Percentiles rank a stretch among this genome's conserved stretches.
Evolutionary conservation across 2,888 invertebrate species (phyloP).

Genomic region (Bembecia ichneumoniformis): DNA sequence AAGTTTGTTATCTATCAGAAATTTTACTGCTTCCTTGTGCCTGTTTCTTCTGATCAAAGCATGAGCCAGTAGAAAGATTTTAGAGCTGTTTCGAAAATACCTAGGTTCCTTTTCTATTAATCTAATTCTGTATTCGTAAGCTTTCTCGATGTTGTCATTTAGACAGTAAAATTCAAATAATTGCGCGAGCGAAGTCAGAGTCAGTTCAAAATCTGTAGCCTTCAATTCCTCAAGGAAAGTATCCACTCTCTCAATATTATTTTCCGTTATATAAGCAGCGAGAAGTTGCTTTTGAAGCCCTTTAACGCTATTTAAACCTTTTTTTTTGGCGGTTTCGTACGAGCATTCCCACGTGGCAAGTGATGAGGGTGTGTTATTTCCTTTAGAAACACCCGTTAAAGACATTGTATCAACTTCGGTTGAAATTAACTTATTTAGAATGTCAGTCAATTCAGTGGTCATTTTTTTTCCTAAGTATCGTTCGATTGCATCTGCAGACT

Average conservation of each 20-base stretch:
- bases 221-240: conserved; percentile 73
- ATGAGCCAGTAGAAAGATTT: conserved; percentile 71
- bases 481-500: conserved; percentile 75
- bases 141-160: conserved; percentile 74
- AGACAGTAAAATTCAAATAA: conserved; percentile 77
- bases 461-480: conserved; percentile 76
- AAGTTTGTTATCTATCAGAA: conserved; percentile 60
- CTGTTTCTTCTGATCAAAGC: conserved; percentile 73
- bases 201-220: conserved; percentile 70
- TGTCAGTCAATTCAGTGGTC: conserved; percentile 74
- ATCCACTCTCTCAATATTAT: conserved; percentile 74
- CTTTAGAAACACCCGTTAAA: conserved; percentile 32
- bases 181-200: conserved; percentile 66
- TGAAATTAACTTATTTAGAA: conserved; percentile 76
- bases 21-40: conserved; percentile 73
- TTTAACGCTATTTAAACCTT: conserved; percentile 67
- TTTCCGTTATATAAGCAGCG: conserved; percentile 74
- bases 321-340: conserved; percentile 66
- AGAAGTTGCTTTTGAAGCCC: conserved; percentile 76
- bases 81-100: conserved; percentile 73
- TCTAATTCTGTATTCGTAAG: conserved; percentile 67
- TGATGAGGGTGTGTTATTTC: conserved; percentile 15
- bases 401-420: conserved; percentile 68
- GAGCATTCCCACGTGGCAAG: conserved; percentile 73
- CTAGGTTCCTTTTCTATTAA: conserved; percentile 64